A percentile compares a stretch with the other conserved stretches of the same genome.
Evolutionary conservation across 2,888 invertebrate genomes (phyloP).

Genomic region (Tanytarsus gracilentus): DNA sequence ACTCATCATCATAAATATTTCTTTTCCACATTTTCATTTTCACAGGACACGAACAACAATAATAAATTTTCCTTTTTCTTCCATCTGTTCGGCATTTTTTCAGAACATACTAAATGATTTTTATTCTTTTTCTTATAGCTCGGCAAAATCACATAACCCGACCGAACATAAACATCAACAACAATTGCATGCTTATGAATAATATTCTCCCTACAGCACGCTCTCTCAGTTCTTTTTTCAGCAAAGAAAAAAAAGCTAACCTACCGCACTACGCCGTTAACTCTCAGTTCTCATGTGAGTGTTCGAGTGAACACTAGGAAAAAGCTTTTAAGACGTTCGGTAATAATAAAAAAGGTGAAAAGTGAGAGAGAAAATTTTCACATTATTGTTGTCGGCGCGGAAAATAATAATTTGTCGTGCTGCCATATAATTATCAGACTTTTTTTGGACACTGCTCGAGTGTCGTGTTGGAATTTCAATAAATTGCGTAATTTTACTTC

Average conservation of each 20-base stretch:
- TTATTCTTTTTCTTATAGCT: background rate
- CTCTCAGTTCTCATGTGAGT: background rate
- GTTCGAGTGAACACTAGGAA: background rate
- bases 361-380: background rate
- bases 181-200: background rate
- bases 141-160: background rate
- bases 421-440: background rate
- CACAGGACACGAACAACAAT: no score
- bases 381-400: no score
- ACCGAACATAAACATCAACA: background rate
- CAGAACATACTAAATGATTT: no score
- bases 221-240: background rate
- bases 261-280: no score
- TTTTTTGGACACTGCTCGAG: background rate
- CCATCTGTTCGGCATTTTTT: no score
- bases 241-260: no score
- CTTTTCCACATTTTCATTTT: no score
- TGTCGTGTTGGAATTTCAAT: background rate
- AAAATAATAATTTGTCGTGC: background rate
- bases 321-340: background rate
- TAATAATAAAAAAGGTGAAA: background rate
- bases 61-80: no score
- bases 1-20: no score
- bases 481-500: constrained; percentile 1
- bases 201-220: background rate